A percentile compares a stretch with the other conserved stretches of the same genome.
phyloP scores from a whole-genome alignment of 2,113 vertebrate species.

The Anoplopoma fimbria region DNA sequence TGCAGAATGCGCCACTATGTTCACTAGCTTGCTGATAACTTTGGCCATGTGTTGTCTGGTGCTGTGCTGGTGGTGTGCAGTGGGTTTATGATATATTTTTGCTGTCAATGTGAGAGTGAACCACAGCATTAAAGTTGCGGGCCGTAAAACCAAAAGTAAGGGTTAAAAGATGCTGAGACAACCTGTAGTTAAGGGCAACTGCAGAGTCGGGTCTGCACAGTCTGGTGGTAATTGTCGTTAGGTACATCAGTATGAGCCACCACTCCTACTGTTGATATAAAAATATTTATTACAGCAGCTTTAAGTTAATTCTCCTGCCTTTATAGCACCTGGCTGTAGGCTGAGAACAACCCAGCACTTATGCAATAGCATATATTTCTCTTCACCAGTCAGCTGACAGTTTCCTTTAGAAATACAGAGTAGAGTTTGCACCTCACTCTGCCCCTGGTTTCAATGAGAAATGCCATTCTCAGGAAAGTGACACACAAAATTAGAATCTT shows the following conservation, averaged over 20 bases:
- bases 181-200: neutral
- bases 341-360: neutral
- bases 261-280: neutral
- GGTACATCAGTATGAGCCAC: neutral
- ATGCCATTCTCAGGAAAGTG: conserved; percentile 22
- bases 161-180: neutral
- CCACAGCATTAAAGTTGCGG: neutral
- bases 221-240: neutral
- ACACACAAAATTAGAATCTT: conserved; percentile 43
- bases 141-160: neutral
- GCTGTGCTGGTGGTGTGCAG: neutral
- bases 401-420: conserved; percentile 13
- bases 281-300: neutral
- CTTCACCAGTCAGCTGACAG: conserved; percentile 2
- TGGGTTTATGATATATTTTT: neutral
- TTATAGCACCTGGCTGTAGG: neutral
- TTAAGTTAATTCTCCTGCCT: neutral
- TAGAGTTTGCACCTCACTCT: conserved; percentile 3
- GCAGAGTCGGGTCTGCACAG: neutral
- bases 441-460: conserved; percentile 13
- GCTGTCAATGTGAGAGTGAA: neutral
- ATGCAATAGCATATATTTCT: conserved; percentile 10
- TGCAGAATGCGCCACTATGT: neutral
- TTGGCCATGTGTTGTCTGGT: neutral
- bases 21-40: neutral